Evolutionary conservation across 2,113 vertebrate species (phyloP).

Genomic region (Aspidoscelis tigris): DNA sequence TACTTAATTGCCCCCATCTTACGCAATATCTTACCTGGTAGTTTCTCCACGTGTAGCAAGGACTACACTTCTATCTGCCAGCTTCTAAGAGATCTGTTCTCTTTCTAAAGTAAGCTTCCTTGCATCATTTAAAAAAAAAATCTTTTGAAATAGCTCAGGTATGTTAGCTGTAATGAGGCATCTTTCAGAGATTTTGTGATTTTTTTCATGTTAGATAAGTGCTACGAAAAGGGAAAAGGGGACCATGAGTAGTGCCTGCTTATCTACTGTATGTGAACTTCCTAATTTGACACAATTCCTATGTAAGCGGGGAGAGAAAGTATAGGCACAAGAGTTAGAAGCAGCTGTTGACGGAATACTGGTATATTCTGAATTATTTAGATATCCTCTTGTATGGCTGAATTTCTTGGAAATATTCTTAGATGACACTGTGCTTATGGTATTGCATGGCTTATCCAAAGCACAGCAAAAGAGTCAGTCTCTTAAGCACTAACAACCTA

Average conservation of each 20-base stretch:
- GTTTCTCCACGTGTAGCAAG: not conserved
- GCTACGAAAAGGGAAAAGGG: not conserved
- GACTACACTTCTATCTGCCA: slow-evolving; percentile 14
- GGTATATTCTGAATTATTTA: not conserved
- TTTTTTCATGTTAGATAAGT: not conserved
- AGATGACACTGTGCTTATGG: not conserved
- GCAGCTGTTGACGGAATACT: not conserved
- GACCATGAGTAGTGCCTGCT: too few species aligned
- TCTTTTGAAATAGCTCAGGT: slow-evolving; percentile 46
- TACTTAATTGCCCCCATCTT: not conserved
- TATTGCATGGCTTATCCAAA: not conserved
- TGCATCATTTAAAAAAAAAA: too few species aligned
- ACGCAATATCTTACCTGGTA: not conserved
- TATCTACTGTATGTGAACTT: slow-evolving; percentile 8
- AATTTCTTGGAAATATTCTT: slow-evolving; percentile 4
- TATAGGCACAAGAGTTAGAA: not conserved
- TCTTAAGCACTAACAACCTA: not conserved
- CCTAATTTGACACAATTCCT: not conserved
- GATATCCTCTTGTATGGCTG: not conserved
- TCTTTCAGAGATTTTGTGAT: not conserved
- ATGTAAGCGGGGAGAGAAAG: not conserved
- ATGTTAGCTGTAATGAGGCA: not conserved
- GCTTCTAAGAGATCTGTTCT: slow-evolving; percentile 38
- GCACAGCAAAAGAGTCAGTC: not conserved
- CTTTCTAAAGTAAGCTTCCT: slow-evolving; percentile 43